These are phyloP conservation scores for Chydorus sphaericus DNA, from an alignment of 2,888 invertebrate species.

Conservation along the genomic window DNA sequence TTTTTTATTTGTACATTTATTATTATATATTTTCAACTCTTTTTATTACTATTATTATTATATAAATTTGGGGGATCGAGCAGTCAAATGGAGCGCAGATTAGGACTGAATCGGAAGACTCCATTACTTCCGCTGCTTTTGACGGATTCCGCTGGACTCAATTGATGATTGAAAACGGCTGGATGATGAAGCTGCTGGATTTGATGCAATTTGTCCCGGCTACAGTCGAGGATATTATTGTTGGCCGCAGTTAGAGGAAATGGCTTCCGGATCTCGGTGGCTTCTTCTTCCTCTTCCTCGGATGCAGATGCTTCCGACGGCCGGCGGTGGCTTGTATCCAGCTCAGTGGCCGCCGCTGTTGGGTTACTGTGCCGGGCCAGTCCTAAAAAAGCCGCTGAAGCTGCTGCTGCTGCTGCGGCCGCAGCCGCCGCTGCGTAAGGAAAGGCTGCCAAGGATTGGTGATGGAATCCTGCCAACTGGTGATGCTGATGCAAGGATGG, in stretches of 20 bases:
- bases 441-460: background rate
- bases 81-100: conserved; percentile 15
- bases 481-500: no score
- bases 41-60: no score
- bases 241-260: background rate
- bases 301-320: background rate
- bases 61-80: no score
- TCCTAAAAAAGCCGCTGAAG: conserved; percentile 11
- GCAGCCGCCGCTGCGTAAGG: conserved; percentile 29
- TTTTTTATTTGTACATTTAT: no score
- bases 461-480: no score
- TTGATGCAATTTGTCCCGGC: background rate
- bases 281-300: background rate
- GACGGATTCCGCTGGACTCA: conserved; percentile 3
- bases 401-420: conserved; percentile 26
- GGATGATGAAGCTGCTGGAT: background rate
- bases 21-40: no score
- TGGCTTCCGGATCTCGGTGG: background rate
- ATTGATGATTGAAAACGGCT: background rate
- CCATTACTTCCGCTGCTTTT: conserved; percentile 12
- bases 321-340: no score
- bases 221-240: no score
- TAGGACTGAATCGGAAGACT: conserved; percentile 16
- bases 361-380: conserved; percentile 4
- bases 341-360: background rate